phyloP scores from a whole-genome alignment of 2,113 vertebrate genomes.

The Nymphicus hollandicus region DNA sequence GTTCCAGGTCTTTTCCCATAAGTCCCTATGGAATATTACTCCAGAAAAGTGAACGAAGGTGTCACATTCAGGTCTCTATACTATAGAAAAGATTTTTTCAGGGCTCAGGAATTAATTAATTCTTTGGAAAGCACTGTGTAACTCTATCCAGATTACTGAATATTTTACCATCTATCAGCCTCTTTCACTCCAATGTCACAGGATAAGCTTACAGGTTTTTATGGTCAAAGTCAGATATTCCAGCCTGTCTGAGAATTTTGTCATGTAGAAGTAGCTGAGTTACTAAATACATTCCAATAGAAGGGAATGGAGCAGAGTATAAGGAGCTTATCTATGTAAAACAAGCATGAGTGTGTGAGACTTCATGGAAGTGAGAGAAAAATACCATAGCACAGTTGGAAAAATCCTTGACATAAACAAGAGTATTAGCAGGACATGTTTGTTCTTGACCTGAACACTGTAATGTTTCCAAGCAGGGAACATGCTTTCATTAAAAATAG shows the following conservation, averaged over 20 bases:
- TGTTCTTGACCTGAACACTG: constrained; percentile 30
- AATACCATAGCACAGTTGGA: not conserved
- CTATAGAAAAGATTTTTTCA: not conserved
- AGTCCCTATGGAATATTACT: not conserved
- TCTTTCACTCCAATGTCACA: not conserved
- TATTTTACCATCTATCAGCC: not conserved
- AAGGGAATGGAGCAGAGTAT: not conserved
- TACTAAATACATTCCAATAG: not conserved
- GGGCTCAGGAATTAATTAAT: not conserved
- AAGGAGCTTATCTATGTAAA: not conserved
- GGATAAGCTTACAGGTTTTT: not conserved
- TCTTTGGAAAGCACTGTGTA: not conserved
- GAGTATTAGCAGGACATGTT: constrained; percentile 30
- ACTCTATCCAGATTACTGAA: not conserved
- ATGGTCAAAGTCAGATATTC: not conserved
- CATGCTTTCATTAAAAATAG: constrained; percentile 20
- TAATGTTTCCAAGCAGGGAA: constrained; percentile 23
- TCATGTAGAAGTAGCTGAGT: not conserved
- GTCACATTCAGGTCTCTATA: not conserved
- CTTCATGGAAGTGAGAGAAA: not conserved
- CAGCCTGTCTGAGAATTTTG: not conserved
- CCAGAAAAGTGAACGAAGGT: not conserved
- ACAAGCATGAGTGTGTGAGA: not conserved
- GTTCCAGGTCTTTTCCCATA: not conserved
- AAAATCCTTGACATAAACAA: constrained; percentile 39